Evolutionary conservation across 2,797 vertebrate genomes (phyloP), one percentile per base, ranked within the genome.

Genomic region (Pyrocephalus nanus): DNA sequence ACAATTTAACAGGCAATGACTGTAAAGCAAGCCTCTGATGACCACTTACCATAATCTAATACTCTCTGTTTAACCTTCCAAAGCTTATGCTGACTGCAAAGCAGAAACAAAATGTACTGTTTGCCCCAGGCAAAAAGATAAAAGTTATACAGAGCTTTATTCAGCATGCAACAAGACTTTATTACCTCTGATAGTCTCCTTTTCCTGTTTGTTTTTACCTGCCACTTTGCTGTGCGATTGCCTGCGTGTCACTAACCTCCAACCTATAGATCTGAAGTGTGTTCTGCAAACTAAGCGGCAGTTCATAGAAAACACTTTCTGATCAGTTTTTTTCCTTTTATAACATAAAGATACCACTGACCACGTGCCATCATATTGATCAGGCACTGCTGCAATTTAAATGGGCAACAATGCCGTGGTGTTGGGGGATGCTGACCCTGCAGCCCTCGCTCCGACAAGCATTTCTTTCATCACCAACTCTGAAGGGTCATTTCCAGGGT

Each of bases 41-140:
- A 78, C 72, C 84, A 87, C 86, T 92, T 90, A 90, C 34, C 38
- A 74, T 82, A 95, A 94, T 57, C 50, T 87, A 93, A 92, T 91
- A 87, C 54, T 74, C 73, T 66, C 34, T 88, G 22, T 86, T 95
- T 92, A 94, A 90, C 77, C 86, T 95, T 85, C 72, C 77, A 88
- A 92, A 92, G 82, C 80, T 82, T 85, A 88, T 32, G 30, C 47
- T 86, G n/a, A 48, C 80, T 82, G 71, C 80, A 73, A 86, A 96
- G 87, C 83, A 96, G 91, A 95, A 92, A 90, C 76, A 86, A 96
- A 93, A 90, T 79, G 83, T 71, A 79, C 83, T 86, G 42, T 76
- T 93, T 94, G 80, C 93, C 87, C 42, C 60, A 77, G 85, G 79
- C 45, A 84, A 95, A 95, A 92, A 74, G 76, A 83, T 60, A 73